These are phyloP conservation scores for Melitaea athalia DNA, from an alignment of 2,888 invertebrate genomes.

Conservation along the genomic window DNA sequence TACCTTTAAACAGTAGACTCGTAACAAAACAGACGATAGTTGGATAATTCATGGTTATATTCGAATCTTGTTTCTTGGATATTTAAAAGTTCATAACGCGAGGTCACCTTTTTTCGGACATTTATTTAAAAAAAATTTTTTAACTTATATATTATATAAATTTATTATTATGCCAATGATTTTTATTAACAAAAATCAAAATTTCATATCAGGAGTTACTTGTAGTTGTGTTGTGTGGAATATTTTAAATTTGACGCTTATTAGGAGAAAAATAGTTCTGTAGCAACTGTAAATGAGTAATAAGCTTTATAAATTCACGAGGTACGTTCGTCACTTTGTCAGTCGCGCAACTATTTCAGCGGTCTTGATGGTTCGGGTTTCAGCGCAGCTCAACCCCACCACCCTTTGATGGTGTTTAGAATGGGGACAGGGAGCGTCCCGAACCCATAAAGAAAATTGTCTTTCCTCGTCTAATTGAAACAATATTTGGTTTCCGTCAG, in stretches of 20 bases:
- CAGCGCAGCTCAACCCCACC: slow-evolving; percentile 56
- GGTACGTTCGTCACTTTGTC: slow-evolving; percentile 60
- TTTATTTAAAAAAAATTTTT: background rate
- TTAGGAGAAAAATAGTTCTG: background rate
- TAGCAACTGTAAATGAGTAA: slow-evolving; percentile 3
- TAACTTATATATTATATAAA: background rate
- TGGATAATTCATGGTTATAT: slow-evolving; percentile 9
- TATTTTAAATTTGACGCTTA: background rate
- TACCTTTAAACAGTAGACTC: slow-evolving; percentile 23
- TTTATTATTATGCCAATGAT: background rate
- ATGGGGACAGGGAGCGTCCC: slow-evolving; percentile 79
- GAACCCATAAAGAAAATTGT: slow-evolving; percentile 75
- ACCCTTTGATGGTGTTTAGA: slow-evolving; percentile 65
- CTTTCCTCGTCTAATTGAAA: slow-evolving; percentile 73
- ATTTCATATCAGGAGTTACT: background rate
- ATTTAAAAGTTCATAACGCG: background rate
- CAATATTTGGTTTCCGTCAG: slow-evolving; percentile 64
- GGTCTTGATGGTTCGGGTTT: slow-evolving; percentile 54
- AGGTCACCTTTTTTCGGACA: slow-evolving; percentile 5
- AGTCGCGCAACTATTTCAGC: slow-evolving; percentile 58
- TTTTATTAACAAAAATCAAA: background rate
- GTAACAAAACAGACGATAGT: slow-evolving; percentile 8
- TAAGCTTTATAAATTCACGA: slow-evolving; percentile 35
- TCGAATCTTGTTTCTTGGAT: background rate
- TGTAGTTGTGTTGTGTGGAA: background rate